Base-by-base conservation (phyloP, 2,113 vertebrate species). In the Crypturellus undulatus region DNA sequence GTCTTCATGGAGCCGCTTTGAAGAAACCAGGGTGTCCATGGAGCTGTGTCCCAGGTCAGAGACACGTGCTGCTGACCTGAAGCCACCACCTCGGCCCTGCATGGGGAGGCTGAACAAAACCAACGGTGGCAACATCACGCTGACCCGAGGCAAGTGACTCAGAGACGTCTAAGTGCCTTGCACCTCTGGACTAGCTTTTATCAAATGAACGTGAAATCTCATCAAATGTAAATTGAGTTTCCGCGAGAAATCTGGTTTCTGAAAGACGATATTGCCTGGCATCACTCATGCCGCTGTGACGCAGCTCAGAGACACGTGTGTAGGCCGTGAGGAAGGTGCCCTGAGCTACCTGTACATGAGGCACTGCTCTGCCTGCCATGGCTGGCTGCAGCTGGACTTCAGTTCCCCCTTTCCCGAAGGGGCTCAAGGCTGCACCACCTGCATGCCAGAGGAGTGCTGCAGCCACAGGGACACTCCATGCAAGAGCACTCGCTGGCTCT, bases 211-310 rank as follows among this genome's bases (percentile, higher is more conserved):
- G 7, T 9, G 77, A 93, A 75, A 92, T 86, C 69, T 94, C 94
- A 93, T 92, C 75, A 82, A 91, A 84, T 32, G 47, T 28, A 92
- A 95, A 96, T 89, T 49, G 77, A 93, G 38, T 94, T 96, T 90
- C 89, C 47, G 6, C 36, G 73, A 84, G 86, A 75, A 92, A 87
- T 75, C 80, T 86, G 43, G 42, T 86, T 95, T 87, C 83, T 43
- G 25, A 28, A 64, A 64, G 75, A 70, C 65, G 71, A 11, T 28
- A 18, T 21, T 79, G 71, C 49, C 87, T 82, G 68, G 43, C 71
- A 72, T 0, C 0, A 68, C 84, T 64, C 34, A 22, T 5, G 59
- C 40, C 82, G 87, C 67, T 58, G 63, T 76, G 75, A 59, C 19
- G 42, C 11, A 86, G 45, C 32, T 69, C 51, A 18, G 45, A 89